These are phyloP conservation scores for Caenorhabditis sp. DNA, from an alignment of 2,888 invertebrate species.

Conservation along the genomic window DNA sequence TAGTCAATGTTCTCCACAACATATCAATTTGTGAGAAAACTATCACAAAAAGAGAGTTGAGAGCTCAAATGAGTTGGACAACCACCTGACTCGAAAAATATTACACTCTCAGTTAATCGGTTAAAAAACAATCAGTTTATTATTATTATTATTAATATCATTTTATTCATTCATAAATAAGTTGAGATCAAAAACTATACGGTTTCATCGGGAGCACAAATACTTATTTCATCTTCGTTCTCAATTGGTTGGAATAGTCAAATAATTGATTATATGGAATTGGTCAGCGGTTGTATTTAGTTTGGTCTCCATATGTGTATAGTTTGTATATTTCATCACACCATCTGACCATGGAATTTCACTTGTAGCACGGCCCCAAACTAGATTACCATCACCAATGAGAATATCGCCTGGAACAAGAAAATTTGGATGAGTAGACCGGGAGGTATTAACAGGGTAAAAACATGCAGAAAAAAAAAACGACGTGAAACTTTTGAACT, in stretches of 20 bases:
- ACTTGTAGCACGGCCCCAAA: constrained; percentile 50
- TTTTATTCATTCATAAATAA: not conserved
- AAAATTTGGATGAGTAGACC: not conserved
- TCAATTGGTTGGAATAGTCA: constrained; percentile 13
- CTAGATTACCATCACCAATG: constrained; percentile 42
- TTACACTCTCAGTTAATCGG: not conserved
- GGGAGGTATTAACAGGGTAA: not conserved
- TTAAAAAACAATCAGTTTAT: not conserved
- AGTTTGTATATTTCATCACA: constrained; percentile 31
- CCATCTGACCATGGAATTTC: constrained; percentile 44
- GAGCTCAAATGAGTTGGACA: not conserved
- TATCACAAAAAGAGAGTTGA: not conserved
- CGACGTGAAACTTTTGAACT: too few species aligned
- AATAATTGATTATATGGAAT: constrained; percentile 38
- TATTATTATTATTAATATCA: not conserved
- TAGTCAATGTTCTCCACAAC: not conserved
- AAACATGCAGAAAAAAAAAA: constrained; percentile 6
- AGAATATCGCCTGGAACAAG: constrained; percentile 48
- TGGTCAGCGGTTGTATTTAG: constrained; percentile 40
- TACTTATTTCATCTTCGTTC: too few species aligned
- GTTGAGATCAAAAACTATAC: not conserved
- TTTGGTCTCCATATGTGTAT: constrained; percentile 55
- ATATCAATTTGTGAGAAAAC: not conserved
- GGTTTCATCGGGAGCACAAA: not conserved
- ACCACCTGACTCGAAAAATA: not conserved